Evolutionary conservation across 2,888 invertebrate genomes (phyloP), one percentile per base, ranked within the genome.

Genomic region (Thecophora atra): DNA sequence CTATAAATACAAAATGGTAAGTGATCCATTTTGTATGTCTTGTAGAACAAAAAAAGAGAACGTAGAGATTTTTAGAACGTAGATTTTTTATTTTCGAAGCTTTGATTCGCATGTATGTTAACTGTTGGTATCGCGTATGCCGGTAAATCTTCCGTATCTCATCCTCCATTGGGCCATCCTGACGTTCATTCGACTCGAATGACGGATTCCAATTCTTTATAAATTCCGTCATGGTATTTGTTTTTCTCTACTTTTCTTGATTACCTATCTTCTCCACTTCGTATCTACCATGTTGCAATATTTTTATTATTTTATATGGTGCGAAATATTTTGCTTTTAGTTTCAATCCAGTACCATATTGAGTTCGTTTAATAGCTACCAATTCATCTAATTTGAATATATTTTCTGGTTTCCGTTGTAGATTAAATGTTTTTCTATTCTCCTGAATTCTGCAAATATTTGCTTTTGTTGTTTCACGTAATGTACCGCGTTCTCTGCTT

Each of bases 61-160:
- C n/a, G n/a, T n/a, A n/a, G n/a, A n/a, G n/a, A n/a, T n/a, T n/a
- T n/a, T n/a, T n/a, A n/a, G n/a, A n/a, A n/a, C 37, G 73, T 74
- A 79, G 42, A 42, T 74, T 73, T 62, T 21, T 7, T 21, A 37
- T 11, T 63, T 19, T 63, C 13, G 44, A 8, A 42, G 17, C n/a
- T 19, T 44, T 8, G 19, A 64, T 47, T 30, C 8, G 4, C 30
- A 8, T 30, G 8, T 30, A 30, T 8, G 30, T 30, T 4, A 30
- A 8, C 5, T 30, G 30, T 30, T 30, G 30, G 30, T 30, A 30
- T 6, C 8, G 30, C 30, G 30, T 30, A 30, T 30, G 30, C 30
- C 30, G 30, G 30, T 30, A 4, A 30, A 8, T 30, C 30, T 30
- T 30, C 30, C 30, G 30, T 30, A 30, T 30, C 30, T 30, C 30